Conservation (phyloP, 2,113 vertebrate species). For the Ictidomys tridecemlineatus region DNA sequence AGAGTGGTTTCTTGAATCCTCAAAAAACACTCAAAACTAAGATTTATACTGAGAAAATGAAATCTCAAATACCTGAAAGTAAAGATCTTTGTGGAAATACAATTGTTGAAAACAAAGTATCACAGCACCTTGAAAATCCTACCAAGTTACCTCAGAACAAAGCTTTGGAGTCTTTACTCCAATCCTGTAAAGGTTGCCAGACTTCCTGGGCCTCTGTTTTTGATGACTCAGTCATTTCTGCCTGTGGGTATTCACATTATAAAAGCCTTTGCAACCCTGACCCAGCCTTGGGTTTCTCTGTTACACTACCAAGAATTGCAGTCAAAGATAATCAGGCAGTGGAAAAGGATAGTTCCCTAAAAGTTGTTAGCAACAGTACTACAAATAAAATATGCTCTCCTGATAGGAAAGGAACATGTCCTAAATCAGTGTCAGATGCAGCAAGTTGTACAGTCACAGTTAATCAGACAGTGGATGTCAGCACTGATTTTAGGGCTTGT, state of each 20-base stretch:
- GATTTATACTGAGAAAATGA: not conserved
- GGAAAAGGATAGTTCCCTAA: not conserved
- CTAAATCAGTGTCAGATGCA: accelerated
- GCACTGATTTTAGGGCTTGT: slow-evolving; percentile 80
- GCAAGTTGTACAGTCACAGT: accelerated
- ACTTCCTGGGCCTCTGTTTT: not conserved
- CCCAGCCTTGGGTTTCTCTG: not conserved
- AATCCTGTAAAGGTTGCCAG: accelerated
- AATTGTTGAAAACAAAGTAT: accelerated
- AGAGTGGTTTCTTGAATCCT: not conserved
- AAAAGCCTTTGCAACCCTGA: not conserved
- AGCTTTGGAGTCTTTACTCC: not conserved
- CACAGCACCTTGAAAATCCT: not conserved
- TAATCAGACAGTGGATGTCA: slow-evolving; percentile 62
- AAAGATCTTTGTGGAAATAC: slow-evolving; percentile 20
- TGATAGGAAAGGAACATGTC: accelerated
- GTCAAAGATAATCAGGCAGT: not conserved
- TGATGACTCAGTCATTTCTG: not conserved
- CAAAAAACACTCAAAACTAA: slow-evolving; percentile 60
- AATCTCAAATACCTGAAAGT: not conserved
- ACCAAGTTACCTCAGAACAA: accelerated
- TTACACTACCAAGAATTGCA: not conserved
- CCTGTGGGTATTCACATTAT: accelerated
- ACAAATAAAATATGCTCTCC: not conserved
- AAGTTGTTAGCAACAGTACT: accelerated